A percentile compares a stretch with the other conserved stretches of the same genome.
phyloP scores from a whole-genome alignment of 1,140 invertebrate species.

The Bombus huntii region DNA sequence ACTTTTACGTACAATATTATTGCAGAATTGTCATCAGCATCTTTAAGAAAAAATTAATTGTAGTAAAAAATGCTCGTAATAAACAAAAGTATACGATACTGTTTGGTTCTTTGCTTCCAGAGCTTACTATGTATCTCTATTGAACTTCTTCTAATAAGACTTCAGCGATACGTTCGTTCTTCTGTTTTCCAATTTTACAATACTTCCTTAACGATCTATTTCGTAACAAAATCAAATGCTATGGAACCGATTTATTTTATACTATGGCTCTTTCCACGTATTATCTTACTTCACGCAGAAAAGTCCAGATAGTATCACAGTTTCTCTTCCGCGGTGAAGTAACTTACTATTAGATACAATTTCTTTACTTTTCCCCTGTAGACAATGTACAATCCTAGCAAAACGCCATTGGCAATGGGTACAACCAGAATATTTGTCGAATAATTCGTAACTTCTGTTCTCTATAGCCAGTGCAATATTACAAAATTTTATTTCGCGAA shows the following conservation, averaged over 20 bases:
- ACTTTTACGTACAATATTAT: neutral
- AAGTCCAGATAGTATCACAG: conserved; percentile 61
- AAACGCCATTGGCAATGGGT: conserved; percentile 5
- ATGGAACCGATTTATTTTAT: conserved; percentile 41
- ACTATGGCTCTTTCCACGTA: conserved; percentile 16
- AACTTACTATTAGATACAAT: conserved; percentile 59
- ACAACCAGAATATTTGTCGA: conserved; percentile 19
- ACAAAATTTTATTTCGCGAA: neutral
- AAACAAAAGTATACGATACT: neutral
- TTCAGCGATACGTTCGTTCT: neutral
- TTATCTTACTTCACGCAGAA: conserved; percentile 41
- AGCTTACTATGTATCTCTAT: conserved; percentile 10
- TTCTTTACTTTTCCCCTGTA: conserved; percentile 38
- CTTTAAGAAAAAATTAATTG: neutral
- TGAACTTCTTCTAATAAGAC: neutral
- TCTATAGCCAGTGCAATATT: neutral
- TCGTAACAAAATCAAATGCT: conserved; percentile 42
- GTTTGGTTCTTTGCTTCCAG: conserved; percentile 9
- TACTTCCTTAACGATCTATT: conserved; percentile 8
- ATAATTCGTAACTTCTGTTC: neutral
- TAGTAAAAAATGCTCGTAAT: neutral
- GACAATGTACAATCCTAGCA: conserved; percentile 24
- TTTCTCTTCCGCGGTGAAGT: conserved; percentile 57
- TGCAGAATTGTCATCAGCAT: neutral
- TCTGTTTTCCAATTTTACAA: neutral